Conservation (phyloP, 92 coral and sea anemone species). For the Porites cylindrica region DNA sequence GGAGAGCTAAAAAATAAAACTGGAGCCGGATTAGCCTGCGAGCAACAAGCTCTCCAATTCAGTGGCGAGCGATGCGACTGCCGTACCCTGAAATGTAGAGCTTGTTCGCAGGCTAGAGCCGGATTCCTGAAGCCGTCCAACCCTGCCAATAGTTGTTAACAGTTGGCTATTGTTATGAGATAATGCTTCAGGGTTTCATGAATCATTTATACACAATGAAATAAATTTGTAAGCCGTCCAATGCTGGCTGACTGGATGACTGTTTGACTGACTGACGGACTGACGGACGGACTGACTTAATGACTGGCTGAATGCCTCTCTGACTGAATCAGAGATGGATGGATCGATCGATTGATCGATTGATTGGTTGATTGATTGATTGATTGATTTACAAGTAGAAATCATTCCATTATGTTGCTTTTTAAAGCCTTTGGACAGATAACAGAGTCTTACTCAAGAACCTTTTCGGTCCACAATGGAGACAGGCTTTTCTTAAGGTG, state of each 20-base stretch:
- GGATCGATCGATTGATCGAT: neutral
- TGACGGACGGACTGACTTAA: neutral
- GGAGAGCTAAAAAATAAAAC: no score
- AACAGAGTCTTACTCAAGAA: neutral
- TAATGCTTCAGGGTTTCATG: neutral
- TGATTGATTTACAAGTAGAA: neutral
- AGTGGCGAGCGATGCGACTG: no score
- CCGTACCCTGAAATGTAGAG: no score
- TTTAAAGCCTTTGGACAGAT: neutral
- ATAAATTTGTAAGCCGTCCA: no score
- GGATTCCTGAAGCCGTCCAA: no score
- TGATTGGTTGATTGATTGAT: neutral
- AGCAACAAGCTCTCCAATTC: no score
- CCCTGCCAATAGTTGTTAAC: no score
- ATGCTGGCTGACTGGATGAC: neutral
- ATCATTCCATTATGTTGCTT: neutral
- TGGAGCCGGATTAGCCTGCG: no score
- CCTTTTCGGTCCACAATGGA: constrained; percentile 2
- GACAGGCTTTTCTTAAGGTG: constrained; percentile 1
- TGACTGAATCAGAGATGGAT: no score
- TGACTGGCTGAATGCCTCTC: neutral
- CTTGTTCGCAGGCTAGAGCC: no score
- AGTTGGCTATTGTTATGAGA: no score
- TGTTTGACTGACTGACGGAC: neutral
- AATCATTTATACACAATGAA: no score